A percentile compares a stretch with the other conserved stretches of the same genome.
Evolutionary conservation across 2,888 invertebrate genomes (phyloP).

Genomic region (Dione vanillae): DNA sequence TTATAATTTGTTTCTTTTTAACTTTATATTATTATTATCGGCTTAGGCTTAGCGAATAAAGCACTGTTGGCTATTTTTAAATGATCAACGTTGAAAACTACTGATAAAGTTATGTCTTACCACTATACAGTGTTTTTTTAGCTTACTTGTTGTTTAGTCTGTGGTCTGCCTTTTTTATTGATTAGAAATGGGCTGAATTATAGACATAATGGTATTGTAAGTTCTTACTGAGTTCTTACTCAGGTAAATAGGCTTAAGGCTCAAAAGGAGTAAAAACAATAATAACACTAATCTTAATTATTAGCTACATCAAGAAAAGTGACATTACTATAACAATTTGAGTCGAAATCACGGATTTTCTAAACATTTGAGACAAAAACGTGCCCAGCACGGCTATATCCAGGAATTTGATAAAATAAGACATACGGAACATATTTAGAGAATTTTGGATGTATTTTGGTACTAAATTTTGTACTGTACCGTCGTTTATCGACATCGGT

Average conservation of each 20-base stretch:
- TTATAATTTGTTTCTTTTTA: constrained; percentile 32
- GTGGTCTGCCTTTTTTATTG: background rate
- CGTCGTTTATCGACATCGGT: constrained; percentile 72
- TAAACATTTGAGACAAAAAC: constrained; percentile 5
- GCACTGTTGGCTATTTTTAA: constrained; percentile 43
- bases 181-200: background rate
- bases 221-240: no score
- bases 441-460: constrained; percentile 76
- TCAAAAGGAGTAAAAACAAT: background rate
- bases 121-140: background rate
- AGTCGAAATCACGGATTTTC: background rate
- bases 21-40: constrained; percentile 23
- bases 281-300: background rate
- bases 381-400: constrained; percentile 9
- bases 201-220: background rate
- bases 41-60: constrained; percentile 47
- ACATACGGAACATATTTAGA: constrained; percentile 38
- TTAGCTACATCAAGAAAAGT: background rate
- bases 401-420: constrained; percentile 39
- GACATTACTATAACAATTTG: background rate
- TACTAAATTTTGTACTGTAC: constrained; percentile 78
- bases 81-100: constrained; percentile 21
- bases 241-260: background rate
- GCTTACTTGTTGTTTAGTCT: background rate
- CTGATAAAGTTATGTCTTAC: background rate